These are phyloP conservation scores for Leptinotarsa tumamoca DNA, from an alignment of 2,888 invertebrate genomes.

Conservation along the genomic window DNA sequence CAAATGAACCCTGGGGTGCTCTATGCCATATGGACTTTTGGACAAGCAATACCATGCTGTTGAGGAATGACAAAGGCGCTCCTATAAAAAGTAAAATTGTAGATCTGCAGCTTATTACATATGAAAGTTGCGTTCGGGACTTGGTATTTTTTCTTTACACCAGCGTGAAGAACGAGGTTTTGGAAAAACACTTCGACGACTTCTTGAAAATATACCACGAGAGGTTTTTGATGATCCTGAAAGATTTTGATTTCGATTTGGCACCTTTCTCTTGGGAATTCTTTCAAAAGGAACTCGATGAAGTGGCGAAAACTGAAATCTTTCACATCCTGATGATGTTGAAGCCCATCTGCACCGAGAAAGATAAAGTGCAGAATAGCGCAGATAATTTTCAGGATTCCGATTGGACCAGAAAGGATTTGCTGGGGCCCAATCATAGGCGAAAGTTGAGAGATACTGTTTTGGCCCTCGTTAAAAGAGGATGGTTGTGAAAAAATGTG, in stretches of 20 bases:
- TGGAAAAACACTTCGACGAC: slow-evolving; percentile 67
- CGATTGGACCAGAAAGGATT: slow-evolving; percentile 62
- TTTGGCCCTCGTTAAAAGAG: slow-evolving; percentile 58
- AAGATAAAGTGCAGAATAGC: slow-evolving; percentile 65
- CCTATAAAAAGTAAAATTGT: slow-evolving; percentile 70
- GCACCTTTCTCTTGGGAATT: slow-evolving; percentile 63
- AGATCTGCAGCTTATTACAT: slow-evolving; percentile 72
- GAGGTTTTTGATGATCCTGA: slow-evolving; percentile 65
- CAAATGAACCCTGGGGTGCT: slow-evolving; percentile 68
- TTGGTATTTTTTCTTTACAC: slow-evolving; percentile 71
- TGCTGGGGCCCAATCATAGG: slow-evolving; percentile 61
- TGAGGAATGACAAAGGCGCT: slow-evolving; percentile 65
- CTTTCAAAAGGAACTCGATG: slow-evolving; percentile 66
- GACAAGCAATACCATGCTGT: slow-evolving; percentile 73
- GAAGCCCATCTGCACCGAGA: slow-evolving; percentile 67
- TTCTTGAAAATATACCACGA: slow-evolving; percentile 70
- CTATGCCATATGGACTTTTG: slow-evolving; percentile 72
- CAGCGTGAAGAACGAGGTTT: slow-evolving; percentile 66
- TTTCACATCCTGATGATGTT: slow-evolving; percentile 68
- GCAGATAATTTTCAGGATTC: slow-evolving; percentile 65
- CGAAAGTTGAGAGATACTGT: slow-evolving; percentile 62
- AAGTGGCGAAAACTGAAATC: slow-evolving; percentile 65
- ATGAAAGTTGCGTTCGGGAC: slow-evolving; percentile 69
- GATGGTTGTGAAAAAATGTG: slow-evolving; percentile 55
- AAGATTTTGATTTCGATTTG: slow-evolving; percentile 60